A percentile compares a stretch with the other conserved stretches of the same genome.
These are phyloP conservation scores for Helleia helle DNA, from an alignment of 2,888 invertebrate species.

Conservation along the genomic window DNA sequence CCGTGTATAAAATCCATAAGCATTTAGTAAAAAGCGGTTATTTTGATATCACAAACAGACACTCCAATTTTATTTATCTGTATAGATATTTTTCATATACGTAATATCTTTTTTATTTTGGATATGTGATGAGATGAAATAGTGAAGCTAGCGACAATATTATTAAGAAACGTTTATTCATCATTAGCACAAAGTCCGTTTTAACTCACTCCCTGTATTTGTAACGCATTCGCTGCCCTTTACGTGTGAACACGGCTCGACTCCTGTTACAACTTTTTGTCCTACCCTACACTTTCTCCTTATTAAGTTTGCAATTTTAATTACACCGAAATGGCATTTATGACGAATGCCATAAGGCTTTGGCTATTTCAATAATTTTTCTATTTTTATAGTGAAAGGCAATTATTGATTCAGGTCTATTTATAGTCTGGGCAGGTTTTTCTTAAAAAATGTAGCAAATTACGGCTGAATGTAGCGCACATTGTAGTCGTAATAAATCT, in stretches of 20 bases:
- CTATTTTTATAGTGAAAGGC: slow-evolving; percentile 10
- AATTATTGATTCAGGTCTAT: slow-evolving; percentile 5
- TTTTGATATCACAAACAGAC: too few relatives aligned
- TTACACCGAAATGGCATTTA: slow-evolving; percentile 12
- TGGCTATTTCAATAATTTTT: slow-evolving; percentile 5
- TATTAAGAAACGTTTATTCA: too few relatives aligned
- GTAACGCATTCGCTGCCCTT: slow-evolving; percentile 34
- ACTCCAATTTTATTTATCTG: too few relatives aligned
- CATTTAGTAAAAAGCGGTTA: too few relatives aligned
- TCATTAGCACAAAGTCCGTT: background rate
- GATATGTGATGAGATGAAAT: too few relatives aligned
- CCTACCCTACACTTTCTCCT: slow-evolving; percentile 54
- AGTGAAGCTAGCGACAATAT: too few relatives aligned
- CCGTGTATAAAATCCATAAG: too few relatives aligned
- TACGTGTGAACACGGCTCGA: slow-evolving; percentile 35
- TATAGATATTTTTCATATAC: too few relatives aligned
- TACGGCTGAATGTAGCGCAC: slow-evolving; percentile 12
- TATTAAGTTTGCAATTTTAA: slow-evolving; percentile 26
- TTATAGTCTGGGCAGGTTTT: slow-evolving; percentile 14
- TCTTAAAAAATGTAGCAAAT: slow-evolving; percentile 16
- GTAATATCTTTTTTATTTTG: too few relatives aligned
- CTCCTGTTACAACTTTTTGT: slow-evolving; percentile 22
- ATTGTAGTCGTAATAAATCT: too few relatives aligned
- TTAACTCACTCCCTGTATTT: slow-evolving; percentile 3
- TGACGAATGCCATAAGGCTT: slow-evolving; percentile 2